phyloP scores from a whole-genome alignment of 2,797 vertebrate genomes.

The Chelmon rostratus region DNA sequence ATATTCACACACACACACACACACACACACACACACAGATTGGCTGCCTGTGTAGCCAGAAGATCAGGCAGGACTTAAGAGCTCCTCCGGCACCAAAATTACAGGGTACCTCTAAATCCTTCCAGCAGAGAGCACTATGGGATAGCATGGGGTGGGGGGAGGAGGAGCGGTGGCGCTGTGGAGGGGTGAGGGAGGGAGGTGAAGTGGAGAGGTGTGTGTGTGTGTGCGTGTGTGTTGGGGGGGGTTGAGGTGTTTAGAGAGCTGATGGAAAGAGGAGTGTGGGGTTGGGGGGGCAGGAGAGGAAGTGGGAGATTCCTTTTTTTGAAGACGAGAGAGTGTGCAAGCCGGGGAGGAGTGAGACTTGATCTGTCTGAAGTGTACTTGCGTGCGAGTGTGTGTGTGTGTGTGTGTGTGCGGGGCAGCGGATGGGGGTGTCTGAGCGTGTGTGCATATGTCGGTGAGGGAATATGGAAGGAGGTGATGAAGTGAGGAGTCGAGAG shows the following conservation, averaged over 20 bases:
- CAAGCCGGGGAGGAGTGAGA: constrained; percentile 70
- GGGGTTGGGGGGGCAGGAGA: constrained; percentile 56
- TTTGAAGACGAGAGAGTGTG: constrained; percentile 61
- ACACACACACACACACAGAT: constrained; percentile 42
- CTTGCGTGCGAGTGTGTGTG: constrained; percentile 23
- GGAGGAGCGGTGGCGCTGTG: constrained; percentile 15
- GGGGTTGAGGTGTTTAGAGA: constrained; percentile 49
- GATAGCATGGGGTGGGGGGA: constrained; percentile 51
- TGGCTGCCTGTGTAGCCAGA: constrained; percentile 68
- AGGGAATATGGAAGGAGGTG: constrained; percentile 79
- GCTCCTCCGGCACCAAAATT: constrained; percentile 83
- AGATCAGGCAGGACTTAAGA: constrained; percentile 84
- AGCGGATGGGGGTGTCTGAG: constrained; percentile 30
- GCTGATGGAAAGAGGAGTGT: constrained; percentile 62
- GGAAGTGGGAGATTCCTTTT: constrained; percentile 72
- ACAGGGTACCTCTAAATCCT: constrained; percentile 86
- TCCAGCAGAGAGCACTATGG: constrained; percentile 84
- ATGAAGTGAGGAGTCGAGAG: constrained; percentile 81
- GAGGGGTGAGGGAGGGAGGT: constrained; percentile 42
- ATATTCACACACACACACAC: constrained; percentile 19
- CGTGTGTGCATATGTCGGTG: constrained; percentile 55
- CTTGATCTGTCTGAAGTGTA: constrained; percentile 78
- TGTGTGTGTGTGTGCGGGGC: constrained; percentile 24
- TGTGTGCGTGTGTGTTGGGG: constrained; percentile 22
- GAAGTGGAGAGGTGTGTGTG: constrained; percentile 49